Evolutionary conservation across 2,888 invertebrate genomes (phyloP).

Genomic region (Epiblema foenella): DNA sequence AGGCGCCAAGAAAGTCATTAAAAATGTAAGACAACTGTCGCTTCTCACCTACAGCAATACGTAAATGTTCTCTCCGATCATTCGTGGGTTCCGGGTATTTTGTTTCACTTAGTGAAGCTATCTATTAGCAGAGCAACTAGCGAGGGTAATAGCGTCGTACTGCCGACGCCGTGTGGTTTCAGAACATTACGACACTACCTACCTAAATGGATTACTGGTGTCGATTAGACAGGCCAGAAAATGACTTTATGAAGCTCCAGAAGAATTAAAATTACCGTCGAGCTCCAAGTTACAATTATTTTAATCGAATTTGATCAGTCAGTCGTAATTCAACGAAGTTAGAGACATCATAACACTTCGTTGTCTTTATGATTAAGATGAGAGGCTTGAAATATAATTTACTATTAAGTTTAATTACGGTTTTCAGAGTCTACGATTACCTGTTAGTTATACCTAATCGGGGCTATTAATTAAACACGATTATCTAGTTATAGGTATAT

Average conservation of each 20-base stretch:
- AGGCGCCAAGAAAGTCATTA: constrained; percentile 30
- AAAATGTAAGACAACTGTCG: constrained; percentile 40
- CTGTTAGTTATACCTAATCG: background rate
- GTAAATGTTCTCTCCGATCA: constrained; percentile 51
- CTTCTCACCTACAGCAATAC: constrained; percentile 30
- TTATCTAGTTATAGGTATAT: background rate
- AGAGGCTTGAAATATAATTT: too few relatives aligned
- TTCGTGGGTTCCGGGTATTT: constrained; percentile 57
- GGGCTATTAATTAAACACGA: background rate
- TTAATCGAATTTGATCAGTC: constrained; percentile 25
- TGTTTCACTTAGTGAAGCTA: constrained; percentile 64
- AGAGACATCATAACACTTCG: constrained; percentile 18
- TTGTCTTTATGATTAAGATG: constrained; percentile 10
- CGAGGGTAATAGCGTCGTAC: constrained; percentile 55
- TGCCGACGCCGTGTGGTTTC: constrained; percentile 59
- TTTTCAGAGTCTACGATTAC: background rate
- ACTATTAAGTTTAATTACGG: too few relatives aligned
- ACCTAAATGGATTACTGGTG: constrained; percentile 67
- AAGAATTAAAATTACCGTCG: constrained; percentile 23
- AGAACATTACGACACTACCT: constrained; percentile 63
- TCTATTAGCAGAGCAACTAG: constrained; percentile 62
- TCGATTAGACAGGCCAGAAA: constrained; percentile 51
- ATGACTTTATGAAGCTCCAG: constrained; percentile 29
- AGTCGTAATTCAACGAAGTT: constrained; percentile 9
- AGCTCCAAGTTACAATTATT: constrained; percentile 14